Conservation (phyloP, 2,113 vertebrate species). For the Himantopus leucocephalus region DNA sequence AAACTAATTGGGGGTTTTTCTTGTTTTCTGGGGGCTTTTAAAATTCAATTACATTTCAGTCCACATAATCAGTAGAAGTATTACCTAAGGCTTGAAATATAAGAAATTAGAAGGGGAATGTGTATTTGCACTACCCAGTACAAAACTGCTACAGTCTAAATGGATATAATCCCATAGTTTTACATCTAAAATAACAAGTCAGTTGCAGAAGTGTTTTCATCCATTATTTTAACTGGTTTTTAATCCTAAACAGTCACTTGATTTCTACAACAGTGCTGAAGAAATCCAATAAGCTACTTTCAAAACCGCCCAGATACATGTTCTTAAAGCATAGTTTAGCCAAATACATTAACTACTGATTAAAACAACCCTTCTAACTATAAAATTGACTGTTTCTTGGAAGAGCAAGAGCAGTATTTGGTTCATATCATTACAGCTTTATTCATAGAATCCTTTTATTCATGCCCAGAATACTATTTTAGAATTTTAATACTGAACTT, state of each 20-base stretch:
- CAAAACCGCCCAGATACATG: neutral
- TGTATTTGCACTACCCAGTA: neutral
- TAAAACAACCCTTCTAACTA: neutral
- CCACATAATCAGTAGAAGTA: neutral
- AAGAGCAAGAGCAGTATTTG: neutral
- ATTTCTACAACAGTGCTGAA: neutral
- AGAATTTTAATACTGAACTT: neutral
- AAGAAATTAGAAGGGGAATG: neutral
- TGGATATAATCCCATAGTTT: neutral
- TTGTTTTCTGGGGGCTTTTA: neutral
- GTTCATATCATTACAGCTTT: neutral
- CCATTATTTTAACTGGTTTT: neutral
- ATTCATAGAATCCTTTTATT: neutral
- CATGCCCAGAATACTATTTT: neutral
- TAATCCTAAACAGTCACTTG: neutral
- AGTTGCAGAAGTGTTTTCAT: neutral
- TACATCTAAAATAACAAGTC: neutral
- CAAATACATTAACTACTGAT: neutral
- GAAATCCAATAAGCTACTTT: neutral
- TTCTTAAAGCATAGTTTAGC: neutral
- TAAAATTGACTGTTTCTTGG: neutral
- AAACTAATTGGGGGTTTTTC: rapidly evolving
- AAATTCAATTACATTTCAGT: neutral
- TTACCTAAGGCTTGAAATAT: neutral
- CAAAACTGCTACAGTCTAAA: neutral